Evolutionary conservation across 1,140 invertebrate species (phyloP), one percentile per base, ranked within the genome.

Genomic region (Trichogramma pretiosum): DNA sequence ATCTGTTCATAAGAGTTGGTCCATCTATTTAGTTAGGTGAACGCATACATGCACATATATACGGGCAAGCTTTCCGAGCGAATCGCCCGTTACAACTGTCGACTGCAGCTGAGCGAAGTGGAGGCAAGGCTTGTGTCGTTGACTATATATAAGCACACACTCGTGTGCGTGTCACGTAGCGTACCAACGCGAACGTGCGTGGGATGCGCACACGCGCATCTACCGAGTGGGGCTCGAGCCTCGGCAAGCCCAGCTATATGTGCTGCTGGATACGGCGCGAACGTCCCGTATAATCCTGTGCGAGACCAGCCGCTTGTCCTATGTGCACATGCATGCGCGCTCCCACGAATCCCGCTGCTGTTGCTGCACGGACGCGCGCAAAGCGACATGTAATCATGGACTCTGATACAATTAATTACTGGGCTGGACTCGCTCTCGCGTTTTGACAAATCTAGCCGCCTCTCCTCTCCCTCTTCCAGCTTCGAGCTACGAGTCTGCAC

Each of bases 351-450:
- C 35, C 1, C 18, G 7, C 35, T 22, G 17, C 21, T 10, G 18
- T 3, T 38, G 5, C 24, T 11, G n/a, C n/a, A n/a, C n/a, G n/a
- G n/a, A n/a, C n/a, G n/a, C 16, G 39, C 46, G n/a, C 26, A 34
- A 32, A 23, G 48, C 51, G 53, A 53, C 50, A 64, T 61, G 60
- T 63, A 65, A 65, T 65, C 59, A 57, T 53, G 57, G 55, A 51
- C n/a, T n/a, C n/a, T 64, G 60, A 64, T 59, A 62, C 62, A 60
- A 65, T 65, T 65, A 65, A 63, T 64, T 59, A 63, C 56, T 52
- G 55, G 56, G 53, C 56, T 61, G 46, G 53, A 42, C 37, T 23
- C 38, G 42, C 39, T 48, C 50, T 46, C 32, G 46, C 44, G 3
- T 17, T 11, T 30, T 9, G 7, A 30, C 13, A 30, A 30, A 30